Base-by-base conservation (phyloP, 2,888 invertebrate species). In the Dynastes tityus region DNA sequence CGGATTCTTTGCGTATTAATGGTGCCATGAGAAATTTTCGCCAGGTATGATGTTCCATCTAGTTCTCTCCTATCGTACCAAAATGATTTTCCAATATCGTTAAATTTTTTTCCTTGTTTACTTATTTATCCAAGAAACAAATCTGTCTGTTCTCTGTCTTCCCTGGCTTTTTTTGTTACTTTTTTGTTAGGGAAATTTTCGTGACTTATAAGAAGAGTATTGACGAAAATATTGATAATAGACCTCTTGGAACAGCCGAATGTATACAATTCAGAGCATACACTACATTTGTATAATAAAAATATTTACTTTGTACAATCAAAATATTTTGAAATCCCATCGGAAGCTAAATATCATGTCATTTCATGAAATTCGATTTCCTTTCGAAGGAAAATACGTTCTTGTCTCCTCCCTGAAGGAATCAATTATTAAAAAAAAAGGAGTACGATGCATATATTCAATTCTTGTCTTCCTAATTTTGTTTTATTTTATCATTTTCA, bases 11-110 rank as follows among this genome's bases (percentile, higher is more conserved):
- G 84, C 92, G 98, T 86, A 97, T 98, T 90, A 98, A 98, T 90
- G 98, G 98, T 82, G 98, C 97, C 86, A 96, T 98, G 92, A 93
- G 97, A 84, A 97, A 97, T 88, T 98, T 98, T 90, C 97, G 96
- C 90, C 97, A 98, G 95, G 97, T 97, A 92, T 86, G 88, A 85
- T 82, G 55, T 58, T 79, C 81, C 71, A 78, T 78, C 63, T 78
- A 53, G 61, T 58, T 55, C 76, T 51, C 71, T 71, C 71, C 71
- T 61, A 45, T 53, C 49, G 29, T 64, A 45, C 45, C 75, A 63
- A 63, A 45, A 51, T 13, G n/a, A 49, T n/a, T 51, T 29, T 61
- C 61, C n/a, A 22, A 13, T 27, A 5, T 55, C n/a, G 64, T 16
- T 75, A 32, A 37, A 29, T 40, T 55, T 71, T 71, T 71, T 45